Evolutionary conservation across 2,113 vertebrate genomes (phyloP).

Genomic region (Nesoenas mayeri): DNA sequence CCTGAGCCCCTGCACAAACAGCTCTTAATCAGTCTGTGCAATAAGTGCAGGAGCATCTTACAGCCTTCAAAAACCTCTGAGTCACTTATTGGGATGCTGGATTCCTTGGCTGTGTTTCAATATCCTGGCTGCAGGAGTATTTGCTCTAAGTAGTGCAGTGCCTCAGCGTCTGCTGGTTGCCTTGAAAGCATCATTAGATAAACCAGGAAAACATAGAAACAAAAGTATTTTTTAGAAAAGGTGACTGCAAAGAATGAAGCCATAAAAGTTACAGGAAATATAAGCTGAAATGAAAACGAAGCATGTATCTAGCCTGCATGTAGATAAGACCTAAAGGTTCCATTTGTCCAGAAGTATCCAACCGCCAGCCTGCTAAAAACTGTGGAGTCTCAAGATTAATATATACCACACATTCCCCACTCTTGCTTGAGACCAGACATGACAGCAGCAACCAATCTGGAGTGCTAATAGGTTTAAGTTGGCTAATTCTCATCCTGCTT

Average conservation of each 20-base stretch:
- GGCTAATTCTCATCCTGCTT: neutral
- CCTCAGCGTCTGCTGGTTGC: neutral
- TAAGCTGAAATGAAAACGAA: neutral
- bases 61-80: neutral
- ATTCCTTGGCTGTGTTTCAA: neutral
- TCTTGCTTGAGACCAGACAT: neutral
- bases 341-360: neutral
- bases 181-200: neutral
- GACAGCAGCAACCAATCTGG: slow-evolving; percentile 3
- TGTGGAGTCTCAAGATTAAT: neutral
- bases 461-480: slow-evolving; percentile 26
- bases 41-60: neutral
- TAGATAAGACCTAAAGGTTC: neutral
- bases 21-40: neutral
- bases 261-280: neutral
- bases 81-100: neutral
- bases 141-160: neutral
- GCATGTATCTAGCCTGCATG: neutral
- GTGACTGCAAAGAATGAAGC: neutral
- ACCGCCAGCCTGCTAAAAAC: neutral
- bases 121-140: neutral
- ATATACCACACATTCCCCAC: neutral
- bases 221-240: neutral
- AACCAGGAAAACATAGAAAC: neutral
- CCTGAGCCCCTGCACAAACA: neutral